These are phyloP conservation scores for Nycteola revayana DNA, from an alignment of 2,888 invertebrate species.

Conservation along the genomic window DNA sequence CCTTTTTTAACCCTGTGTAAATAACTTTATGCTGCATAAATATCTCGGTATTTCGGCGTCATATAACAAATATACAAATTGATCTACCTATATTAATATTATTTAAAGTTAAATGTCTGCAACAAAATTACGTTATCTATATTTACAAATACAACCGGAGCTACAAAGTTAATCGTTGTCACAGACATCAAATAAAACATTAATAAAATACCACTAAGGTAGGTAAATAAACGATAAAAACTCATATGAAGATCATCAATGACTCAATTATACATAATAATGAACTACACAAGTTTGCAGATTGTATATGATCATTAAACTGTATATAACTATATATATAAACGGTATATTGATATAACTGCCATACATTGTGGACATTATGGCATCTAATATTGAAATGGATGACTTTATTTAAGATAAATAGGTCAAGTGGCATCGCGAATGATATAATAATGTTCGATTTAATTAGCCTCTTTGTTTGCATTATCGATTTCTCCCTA, in stretches of 20 bases:
- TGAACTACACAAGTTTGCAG: slow-evolving; percentile 23
- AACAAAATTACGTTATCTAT: no score
- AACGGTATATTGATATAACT: slow-evolving; percentile 55
- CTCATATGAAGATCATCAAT: slow-evolving; percentile 29
- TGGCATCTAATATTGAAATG: slow-evolving; percentile 72
- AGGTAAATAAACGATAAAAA: slow-evolving; percentile 32
- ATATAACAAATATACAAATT: no score
- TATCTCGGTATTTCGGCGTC: no score
- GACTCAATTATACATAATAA: slow-evolving; percentile 35
- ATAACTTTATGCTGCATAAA: no score
- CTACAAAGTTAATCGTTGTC: no score
- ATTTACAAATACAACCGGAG: no score
- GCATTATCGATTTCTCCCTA: slow-evolving; percentile 51
- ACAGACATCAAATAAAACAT: slow-evolving; percentile 19
- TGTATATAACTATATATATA: slow-evolving; percentile 54
- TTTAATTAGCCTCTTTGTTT: slow-evolving; percentile 75
- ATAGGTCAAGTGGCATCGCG: slow-evolving; percentile 68
- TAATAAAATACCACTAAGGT: slow-evolving; percentile 21
- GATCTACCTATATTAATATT: no score
- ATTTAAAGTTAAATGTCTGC: no score
- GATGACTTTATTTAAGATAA: slow-evolving; percentile 75
- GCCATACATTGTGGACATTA: slow-evolving; percentile 62
- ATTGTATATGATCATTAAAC: slow-evolving; percentile 12
- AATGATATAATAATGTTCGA: slow-evolving; percentile 69
- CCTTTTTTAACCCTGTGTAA: no score